These are phyloP conservation scores for Porites evermanni DNA, from an alignment of 92 coral and sea anemone genomes.

Conservation along the genomic window DNA sequence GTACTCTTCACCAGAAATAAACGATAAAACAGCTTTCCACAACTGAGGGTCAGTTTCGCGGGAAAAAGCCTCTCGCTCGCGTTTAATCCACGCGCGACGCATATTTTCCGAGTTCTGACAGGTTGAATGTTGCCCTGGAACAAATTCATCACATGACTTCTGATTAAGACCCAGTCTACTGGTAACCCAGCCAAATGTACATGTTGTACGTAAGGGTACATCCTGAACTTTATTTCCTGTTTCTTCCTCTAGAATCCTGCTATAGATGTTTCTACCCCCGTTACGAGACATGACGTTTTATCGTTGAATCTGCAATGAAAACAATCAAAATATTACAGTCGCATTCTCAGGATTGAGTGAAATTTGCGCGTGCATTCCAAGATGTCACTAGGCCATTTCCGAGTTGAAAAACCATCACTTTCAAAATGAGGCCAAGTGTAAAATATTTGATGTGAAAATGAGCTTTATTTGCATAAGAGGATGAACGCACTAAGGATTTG, in stretches of 20 bases:
- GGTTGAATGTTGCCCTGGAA: slow-evolving; percentile 19
- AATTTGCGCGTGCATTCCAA: too few species aligned
- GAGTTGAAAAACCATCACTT: too few species aligned
- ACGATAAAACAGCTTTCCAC: slow-evolving; percentile 9
- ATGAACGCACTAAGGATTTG: too few species aligned
- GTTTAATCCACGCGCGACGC: slow-evolving; percentile 19
- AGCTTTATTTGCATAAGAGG: too few species aligned
- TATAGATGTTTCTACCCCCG: not conserved
- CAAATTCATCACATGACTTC: slow-evolving; percentile 22
- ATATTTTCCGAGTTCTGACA: slow-evolving; percentile 12
- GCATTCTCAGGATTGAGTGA: too few species aligned
- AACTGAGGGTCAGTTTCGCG: slow-evolving; percentile 15
- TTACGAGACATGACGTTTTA: not conserved
- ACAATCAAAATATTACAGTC: too few species aligned
- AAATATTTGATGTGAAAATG: too few species aligned
- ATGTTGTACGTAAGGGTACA: not conserved
- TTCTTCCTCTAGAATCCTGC: slow-evolving; percentile 16
- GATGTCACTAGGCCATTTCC: too few species aligned
- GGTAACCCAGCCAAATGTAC: slow-evolving; percentile 41
- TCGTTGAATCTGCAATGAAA: not conserved
- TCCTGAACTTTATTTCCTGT: not conserved
- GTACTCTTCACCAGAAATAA: not conserved
- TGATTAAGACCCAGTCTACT: not conserved
- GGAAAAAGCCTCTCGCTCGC: slow-evolving; percentile 16
- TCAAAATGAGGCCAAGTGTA: too few species aligned